Evolutionary conservation across 1,140 invertebrate genomes (phyloP).

Genomic region (Trachelipus rathkii): DNA sequence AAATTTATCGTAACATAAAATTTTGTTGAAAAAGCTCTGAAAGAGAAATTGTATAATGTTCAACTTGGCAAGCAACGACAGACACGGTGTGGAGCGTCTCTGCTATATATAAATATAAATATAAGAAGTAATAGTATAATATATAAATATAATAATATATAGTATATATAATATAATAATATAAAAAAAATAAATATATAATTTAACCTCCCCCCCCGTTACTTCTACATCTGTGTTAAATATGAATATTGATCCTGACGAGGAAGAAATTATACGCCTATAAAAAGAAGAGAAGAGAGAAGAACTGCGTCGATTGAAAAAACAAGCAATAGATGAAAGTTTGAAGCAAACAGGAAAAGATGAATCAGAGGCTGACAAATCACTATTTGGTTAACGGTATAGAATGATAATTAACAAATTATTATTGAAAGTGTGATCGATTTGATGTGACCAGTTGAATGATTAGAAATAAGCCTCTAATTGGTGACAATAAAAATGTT

Average conservation of each 20-base stretch:
- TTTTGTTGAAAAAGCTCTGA: too few species aligned
- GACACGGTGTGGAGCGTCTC: too few species aligned
- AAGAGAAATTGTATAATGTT: too few species aligned
- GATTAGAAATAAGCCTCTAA: neutral
- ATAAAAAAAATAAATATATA: slow-evolving; percentile 36
- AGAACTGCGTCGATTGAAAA: slow-evolving; percentile 36
- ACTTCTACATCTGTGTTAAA: slow-evolving; percentile 43
- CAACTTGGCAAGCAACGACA: too few species aligned
- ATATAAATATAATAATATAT: too few species aligned
- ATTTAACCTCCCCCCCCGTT: too few species aligned
- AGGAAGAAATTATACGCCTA: slow-evolving; percentile 37
- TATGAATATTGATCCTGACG: slow-evolving; percentile 35
- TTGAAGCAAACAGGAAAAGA: slow-evolving; percentile 4
- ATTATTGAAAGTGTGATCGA: slow-evolving; percentile 6
- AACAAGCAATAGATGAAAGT: slow-evolving; percentile 22
- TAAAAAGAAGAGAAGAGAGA: slow-evolving; percentile 44
- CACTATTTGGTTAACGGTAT: neutral
- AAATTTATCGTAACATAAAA: too few species aligned
- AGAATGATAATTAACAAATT: slow-evolving; percentile 12
- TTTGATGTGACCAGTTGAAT: neutral
- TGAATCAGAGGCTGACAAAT: neutral
- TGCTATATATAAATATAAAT: too few species aligned
- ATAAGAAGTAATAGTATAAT: too few species aligned
- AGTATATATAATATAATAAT: too few species aligned
- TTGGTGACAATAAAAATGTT: too few species aligned